These are phyloP conservation scores for Hyposoter didymator DNA, from an alignment of 2,888 invertebrate species.

Conservation along the genomic window DNA sequence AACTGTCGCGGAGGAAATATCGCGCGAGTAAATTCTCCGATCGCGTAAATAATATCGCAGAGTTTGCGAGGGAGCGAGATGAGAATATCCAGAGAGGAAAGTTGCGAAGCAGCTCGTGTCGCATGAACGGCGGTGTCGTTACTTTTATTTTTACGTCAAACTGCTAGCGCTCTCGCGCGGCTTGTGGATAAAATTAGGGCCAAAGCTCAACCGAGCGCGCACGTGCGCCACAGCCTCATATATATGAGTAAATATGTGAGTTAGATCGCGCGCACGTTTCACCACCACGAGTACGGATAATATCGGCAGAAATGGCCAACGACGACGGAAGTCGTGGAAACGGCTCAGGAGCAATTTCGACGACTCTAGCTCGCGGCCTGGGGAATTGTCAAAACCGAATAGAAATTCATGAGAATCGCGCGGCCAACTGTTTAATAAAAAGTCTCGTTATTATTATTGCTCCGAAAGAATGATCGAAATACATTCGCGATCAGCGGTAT, in stretches of 20 bases:
- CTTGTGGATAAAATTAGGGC: slow-evolving; percentile 71
- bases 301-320: slow-evolving; percentile 46
- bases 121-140: slow-evolving; percentile 69
- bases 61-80: background rate
- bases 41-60: slow-evolving; percentile 26
- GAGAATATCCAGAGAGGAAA: slow-evolving; percentile 40
- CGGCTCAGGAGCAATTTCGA: slow-evolving; percentile 19
- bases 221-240: slow-evolving; percentile 61
- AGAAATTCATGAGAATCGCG: slow-evolving; percentile 12
- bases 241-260: slow-evolving; percentile 1
- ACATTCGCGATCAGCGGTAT: background rate
- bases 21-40: slow-evolving; percentile 9
- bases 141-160: slow-evolving; percentile 69
- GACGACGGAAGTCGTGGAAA: slow-evolving; percentile 57
- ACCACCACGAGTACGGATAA: slow-evolving; percentile 15
- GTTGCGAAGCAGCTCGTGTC: slow-evolving; percentile 52
- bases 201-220: slow-evolving; percentile 63
- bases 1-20: background rate
- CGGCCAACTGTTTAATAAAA: slow-evolving; percentile 6
- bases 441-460: background rate
- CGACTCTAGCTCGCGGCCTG: background rate
- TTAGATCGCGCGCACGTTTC: slow-evolving; percentile 32
- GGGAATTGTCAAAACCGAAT: slow-evolving; percentile 7
- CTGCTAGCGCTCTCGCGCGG: slow-evolving; percentile 47
- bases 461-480: background rate